A percentile compares a stretch with the other conserved stretches of the same genome.
phyloP scores from a whole-genome alignment of 2,888 invertebrate species.

The Zygogramma bicolorata region DNA sequence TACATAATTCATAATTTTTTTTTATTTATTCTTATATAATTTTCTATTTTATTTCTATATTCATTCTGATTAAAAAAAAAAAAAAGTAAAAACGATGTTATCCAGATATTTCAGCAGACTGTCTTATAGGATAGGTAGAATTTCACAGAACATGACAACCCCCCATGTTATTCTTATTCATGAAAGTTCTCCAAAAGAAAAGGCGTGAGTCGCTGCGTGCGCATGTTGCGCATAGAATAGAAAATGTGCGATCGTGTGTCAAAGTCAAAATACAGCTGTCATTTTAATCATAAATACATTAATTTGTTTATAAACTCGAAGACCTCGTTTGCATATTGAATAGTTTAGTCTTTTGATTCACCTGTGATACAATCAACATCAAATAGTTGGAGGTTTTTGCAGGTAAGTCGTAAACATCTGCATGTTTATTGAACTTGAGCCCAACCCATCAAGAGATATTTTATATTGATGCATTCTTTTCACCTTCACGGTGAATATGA shows the following conservation, averaged over 20 bases:
- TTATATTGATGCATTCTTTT: no score
- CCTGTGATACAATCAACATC: neutral
- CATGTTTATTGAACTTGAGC: neutral
- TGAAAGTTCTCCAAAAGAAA: no score
- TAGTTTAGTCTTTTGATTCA: neutral
- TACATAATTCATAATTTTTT: no score
- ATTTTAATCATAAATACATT: neutral
- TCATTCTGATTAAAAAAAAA: no score
- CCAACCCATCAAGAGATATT: neutral
- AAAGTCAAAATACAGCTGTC: constrained; percentile 2
- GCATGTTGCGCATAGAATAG: neutral
- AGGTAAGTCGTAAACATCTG: constrained; percentile 1
- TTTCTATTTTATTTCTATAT: no score
- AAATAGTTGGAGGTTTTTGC: neutral
- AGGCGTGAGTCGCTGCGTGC: neutral
- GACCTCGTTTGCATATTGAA: neutral
- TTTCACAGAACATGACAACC: no score
- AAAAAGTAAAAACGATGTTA: no score
- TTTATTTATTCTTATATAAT: no score
- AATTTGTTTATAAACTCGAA: constrained; percentile 3
- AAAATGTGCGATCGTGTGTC: neutral
- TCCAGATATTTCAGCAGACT: no score
- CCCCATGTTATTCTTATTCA: no score
- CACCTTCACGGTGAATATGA: no score
- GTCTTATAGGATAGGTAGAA: no score